Evolutionary conservation across 2,113 vertebrate genomes (phyloP).

Genomic region (Chunga burmeisteri): DNA sequence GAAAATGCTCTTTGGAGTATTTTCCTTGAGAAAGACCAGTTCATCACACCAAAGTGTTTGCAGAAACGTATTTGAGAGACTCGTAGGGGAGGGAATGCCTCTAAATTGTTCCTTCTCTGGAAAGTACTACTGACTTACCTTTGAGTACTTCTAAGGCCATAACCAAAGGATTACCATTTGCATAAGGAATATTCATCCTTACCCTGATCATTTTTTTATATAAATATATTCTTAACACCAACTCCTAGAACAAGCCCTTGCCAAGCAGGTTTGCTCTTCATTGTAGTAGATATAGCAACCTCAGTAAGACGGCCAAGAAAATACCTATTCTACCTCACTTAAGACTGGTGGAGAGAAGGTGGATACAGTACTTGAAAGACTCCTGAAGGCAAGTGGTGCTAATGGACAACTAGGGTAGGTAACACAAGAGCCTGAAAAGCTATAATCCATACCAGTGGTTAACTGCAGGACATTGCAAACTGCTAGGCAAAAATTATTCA

Average conservation of each 20-base stretch:
- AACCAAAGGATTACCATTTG: not conserved
- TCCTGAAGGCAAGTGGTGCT: not conserved
- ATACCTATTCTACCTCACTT: not conserved
- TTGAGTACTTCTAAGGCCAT: not conserved
- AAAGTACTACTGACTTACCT: not conserved
- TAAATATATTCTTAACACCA: not conserved
- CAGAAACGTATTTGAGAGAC: not conserved
- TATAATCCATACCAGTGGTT: not conserved
- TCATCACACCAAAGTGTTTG: not conserved
- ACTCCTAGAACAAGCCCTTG: not conserved
- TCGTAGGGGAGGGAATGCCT: not conserved
- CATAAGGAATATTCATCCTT: not conserved
- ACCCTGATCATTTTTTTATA: not conserved
- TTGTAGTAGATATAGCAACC: not conserved
- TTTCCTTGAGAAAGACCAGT: not conserved
- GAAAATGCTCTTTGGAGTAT: not conserved
- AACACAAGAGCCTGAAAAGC: not conserved
- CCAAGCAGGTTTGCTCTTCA: not conserved
- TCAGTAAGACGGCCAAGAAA: not conserved
- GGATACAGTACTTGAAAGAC: not conserved
- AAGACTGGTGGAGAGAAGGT: not conserved
- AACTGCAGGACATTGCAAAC: not conserved
- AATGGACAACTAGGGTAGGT: not conserved
- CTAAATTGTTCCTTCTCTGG: not conserved
- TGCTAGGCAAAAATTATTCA: not conserved